Conservation (phyloP, 2,113 vertebrate genomes). For the Ciconia stormi region DNA sequence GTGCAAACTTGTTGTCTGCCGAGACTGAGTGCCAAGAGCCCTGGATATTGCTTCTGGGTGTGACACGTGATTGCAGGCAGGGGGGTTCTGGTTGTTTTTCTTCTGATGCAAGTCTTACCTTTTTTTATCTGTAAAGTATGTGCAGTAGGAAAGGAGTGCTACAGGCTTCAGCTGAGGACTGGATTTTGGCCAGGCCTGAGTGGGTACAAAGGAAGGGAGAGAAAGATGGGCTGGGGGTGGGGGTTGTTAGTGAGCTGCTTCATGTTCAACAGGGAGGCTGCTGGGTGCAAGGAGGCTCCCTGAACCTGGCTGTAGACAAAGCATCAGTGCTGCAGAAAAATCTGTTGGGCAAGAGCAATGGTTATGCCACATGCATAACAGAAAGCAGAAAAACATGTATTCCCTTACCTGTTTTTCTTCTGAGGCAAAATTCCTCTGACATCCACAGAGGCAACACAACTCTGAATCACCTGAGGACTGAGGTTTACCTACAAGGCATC, state of each 20-base stretch:
- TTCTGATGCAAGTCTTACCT: not conserved
- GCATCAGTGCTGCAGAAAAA: not conserved
- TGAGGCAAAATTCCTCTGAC: not conserved
- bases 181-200: not conserved
- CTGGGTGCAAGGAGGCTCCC: not conserved
- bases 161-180: not conserved
- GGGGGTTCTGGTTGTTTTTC: constrained; percentile 1
- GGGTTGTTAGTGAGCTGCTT: not conserved
- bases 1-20: constrained; percentile 25
- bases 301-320: not conserved
- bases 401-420: not conserved
- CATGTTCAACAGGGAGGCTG: not conserved
- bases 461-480: constrained; percentile 5
- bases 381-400: not conserved
- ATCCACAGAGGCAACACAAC: not conserved
- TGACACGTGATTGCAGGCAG: not conserved
- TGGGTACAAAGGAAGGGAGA: not conserved
- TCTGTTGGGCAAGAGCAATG: not conserved
- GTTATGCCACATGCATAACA: not conserved
- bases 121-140: not conserved
- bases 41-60: not conserved
- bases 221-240: not conserved
- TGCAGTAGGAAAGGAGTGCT: not conserved
- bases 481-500: constrained; percentile 34
- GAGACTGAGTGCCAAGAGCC: not conserved